Evolutionary conservation across 2,888 invertebrate species (phyloP), one percentile per base, ranked within the genome.

Genomic region (Lamellibrachia columna): DNA sequence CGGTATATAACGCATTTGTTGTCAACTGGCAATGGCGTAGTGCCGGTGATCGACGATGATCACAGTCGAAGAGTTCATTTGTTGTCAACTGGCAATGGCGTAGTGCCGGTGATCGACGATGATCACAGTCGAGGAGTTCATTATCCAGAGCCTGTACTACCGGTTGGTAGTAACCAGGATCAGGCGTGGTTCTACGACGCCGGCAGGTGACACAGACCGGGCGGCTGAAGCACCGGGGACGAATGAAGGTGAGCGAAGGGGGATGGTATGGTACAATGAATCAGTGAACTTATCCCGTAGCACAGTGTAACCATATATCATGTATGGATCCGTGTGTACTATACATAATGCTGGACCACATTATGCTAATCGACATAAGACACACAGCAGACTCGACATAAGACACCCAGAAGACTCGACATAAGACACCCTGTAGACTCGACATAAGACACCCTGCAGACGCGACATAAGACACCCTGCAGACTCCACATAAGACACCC

Each of bases 41-140:
- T 0, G 75, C 0, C 22, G 75, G 15, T 55, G 75, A 75, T 75
- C 15, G 22, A 75, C 75, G 75, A 94, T 94, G 94, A 94, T 94
- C 52, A 94, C 94, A n/a, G 93, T 94, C 11, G 94, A 94, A 92
- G 94, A 94, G 92, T 91, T 94, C 60, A 94, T 94, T 90, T 15
- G 75, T 4, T 75, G 75, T 75, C 15, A 75, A 75, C 11, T 22
- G 75, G 11, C 75, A 75, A 75, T 75, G 75, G 75, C 75, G 75
- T 75, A 75, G 75, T 0, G 75, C 0, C 22, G 75, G 15, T 55
- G 75, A 75, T 75, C 15, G 22, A 75, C 75, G 75, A 94, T 94
- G 94, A 94, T 94, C 52, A 94, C 94, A n/a, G 93, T 94, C 11
- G 94, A 94, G 92, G 94, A 94, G 92, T 91, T 94, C 60, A 94